phyloP scores from a whole-genome alignment of 2,888 invertebrate species.

The Leptogaster cylindrica region DNA sequence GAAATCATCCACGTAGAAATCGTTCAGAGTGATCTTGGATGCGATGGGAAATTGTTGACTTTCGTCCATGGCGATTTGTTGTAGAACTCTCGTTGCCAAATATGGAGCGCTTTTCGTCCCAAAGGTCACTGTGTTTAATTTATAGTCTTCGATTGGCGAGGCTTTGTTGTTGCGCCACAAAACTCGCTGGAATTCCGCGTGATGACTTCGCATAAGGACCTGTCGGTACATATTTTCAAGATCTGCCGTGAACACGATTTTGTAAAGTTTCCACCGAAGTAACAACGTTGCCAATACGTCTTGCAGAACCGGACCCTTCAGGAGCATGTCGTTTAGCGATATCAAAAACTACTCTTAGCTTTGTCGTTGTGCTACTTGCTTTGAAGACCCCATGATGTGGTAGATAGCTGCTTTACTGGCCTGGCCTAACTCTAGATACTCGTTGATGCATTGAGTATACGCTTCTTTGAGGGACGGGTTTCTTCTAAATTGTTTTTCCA shows the following conservation, averaged over 20 bases:
- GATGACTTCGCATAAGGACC: neutral
- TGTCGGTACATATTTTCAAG: slow-evolving; percentile 48
- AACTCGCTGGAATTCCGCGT: slow-evolving; percentile 45
- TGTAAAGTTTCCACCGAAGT: slow-evolving; percentile 31
- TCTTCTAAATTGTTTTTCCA: slow-evolving; percentile 7
- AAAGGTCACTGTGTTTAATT: slow-evolving; percentile 41
- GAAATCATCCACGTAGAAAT: slow-evolving; percentile 2
- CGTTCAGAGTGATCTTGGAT: neutral
- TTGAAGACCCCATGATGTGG: slow-evolving; percentile 24
- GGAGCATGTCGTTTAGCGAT: slow-evolving; percentile 38
- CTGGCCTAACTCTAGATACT: slow-evolving; percentile 48
- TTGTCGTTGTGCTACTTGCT: too few species aligned
- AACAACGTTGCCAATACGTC: slow-evolving; percentile 43
- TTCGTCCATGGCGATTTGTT: slow-evolving; percentile 14
- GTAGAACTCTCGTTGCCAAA: too few species aligned
- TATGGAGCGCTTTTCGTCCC: too few species aligned
- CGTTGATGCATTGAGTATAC: slow-evolving; percentile 47
- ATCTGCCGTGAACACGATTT: slow-evolving; percentile 49
- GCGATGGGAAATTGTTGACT: too few species aligned
- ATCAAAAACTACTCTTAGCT: slow-evolving; percentile 35
- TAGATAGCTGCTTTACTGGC: slow-evolving; percentile 29
- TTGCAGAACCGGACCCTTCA: slow-evolving; percentile 49
- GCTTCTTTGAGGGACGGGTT: neutral
- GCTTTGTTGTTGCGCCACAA: slow-evolving; percentile 43
- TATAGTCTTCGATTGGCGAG: slow-evolving; percentile 31